phyloP scores from a whole-genome alignment of 2,797 vertebrate species.

The Chiroxiphia lanceolata region DNA sequence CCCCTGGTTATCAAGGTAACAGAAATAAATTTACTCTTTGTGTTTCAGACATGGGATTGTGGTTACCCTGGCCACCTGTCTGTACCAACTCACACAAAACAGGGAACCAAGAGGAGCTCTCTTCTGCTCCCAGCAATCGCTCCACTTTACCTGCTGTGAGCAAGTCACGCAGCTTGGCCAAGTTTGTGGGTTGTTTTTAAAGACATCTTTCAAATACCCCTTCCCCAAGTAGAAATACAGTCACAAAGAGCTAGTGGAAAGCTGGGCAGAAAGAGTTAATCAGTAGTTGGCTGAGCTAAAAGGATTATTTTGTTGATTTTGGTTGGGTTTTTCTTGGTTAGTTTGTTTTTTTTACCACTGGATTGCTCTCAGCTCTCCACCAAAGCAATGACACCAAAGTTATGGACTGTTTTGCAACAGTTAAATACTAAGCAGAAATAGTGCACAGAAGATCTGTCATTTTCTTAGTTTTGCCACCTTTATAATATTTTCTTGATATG shows the following conservation, averaged over 20 bases:
- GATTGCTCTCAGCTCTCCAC: not conserved
- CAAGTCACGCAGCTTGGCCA: not conserved
- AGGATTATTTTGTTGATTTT: not conserved
- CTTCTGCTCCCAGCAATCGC: not conserved
- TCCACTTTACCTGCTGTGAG: not conserved
- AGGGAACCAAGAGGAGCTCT: not conserved
- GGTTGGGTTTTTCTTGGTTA: no score
- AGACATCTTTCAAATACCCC: not conserved
- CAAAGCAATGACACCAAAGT: not conserved
- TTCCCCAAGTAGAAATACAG: not conserved
- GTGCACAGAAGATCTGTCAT: not conserved
- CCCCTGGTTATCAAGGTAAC: not conserved
- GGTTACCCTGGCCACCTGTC: not conserved
- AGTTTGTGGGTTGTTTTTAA: not conserved
- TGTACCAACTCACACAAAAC: not conserved
- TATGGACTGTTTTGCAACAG: not conserved
- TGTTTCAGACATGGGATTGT: not conserved
- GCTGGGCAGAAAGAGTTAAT: not conserved
- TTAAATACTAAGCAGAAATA: not conserved
- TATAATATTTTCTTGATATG: not conserved
- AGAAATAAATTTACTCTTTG: not conserved
- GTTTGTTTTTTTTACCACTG: not conserved
- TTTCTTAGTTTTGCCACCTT: not conserved
- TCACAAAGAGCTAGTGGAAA: not conserved
- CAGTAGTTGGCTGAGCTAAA: not conserved